Conservation (phyloP, 2,888 invertebrate genomes). For the Lochmaea capreae region DNA sequence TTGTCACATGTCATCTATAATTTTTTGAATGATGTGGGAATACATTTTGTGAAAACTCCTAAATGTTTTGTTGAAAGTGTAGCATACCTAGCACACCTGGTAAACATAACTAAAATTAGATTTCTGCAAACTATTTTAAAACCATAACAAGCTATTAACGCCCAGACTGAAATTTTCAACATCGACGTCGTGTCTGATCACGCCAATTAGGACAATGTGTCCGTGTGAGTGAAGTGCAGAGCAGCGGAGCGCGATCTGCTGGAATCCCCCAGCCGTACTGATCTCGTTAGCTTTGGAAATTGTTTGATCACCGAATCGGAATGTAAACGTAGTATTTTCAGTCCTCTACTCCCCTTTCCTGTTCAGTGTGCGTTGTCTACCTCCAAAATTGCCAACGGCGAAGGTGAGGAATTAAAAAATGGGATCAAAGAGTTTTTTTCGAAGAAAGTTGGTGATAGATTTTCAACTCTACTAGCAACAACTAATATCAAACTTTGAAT, state of each 20-base stretch:
- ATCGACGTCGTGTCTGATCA: not conserved
- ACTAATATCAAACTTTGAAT: no score
- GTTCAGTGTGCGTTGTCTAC: constrained; percentile 7
- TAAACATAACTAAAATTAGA: not conserved
- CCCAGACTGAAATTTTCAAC: not conserved
- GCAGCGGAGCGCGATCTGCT: constrained; percentile 33
- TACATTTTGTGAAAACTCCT: no score
- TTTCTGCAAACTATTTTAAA: not conserved
- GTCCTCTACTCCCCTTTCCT: constrained; percentile 48
- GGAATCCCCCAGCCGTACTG: constrained; percentile 54
- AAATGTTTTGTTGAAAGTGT: not conserved
- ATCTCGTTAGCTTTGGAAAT: constrained; percentile 66
- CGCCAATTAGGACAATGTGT: constrained; percentile 57
- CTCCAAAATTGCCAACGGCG: not conserved
- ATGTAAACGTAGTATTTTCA: constrained; percentile 63
- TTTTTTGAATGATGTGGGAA: no score
- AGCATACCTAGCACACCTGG: not conserved
- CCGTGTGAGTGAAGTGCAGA: constrained; percentile 43
- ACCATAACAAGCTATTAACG: not conserved
- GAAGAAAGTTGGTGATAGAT: not conserved
- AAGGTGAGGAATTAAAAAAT: constrained; percentile 6
- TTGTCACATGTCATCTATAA: no score
- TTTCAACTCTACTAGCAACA: no score
- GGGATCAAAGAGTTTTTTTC: not conserved
- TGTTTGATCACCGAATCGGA: constrained; percentile 67